Percentiles rank a stretch among this genome's conserved stretches.
These are phyloP conservation scores for Micromesistius poutassou DNA, from an alignment of 2,797 vertebrate genomes.

Conservation along the genomic window DNA sequence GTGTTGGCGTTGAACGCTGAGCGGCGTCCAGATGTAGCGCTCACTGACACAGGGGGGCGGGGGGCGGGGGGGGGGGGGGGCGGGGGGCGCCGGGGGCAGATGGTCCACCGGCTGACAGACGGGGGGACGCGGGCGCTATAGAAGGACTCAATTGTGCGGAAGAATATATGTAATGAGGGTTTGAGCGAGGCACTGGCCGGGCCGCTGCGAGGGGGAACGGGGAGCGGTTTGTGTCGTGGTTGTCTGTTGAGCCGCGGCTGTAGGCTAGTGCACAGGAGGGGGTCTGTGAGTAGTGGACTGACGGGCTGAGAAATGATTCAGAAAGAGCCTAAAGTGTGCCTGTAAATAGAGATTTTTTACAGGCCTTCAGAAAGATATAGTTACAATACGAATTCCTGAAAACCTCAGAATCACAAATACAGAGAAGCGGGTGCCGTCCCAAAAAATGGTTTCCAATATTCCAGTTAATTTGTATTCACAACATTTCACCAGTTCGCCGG, in stretches of 20 bases:
- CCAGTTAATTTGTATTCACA: constrained; percentile 13
- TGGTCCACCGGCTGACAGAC: too few species aligned
- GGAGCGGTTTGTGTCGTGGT: constrained; percentile 10
- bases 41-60: constrained; percentile 22
- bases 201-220: background rate
- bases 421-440: background rate
- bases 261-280: background rate
- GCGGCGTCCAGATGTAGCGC: background rate
- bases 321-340: background rate
- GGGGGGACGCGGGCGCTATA: background rate
- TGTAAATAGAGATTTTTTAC: background rate
- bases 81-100: constrained; percentile 21
- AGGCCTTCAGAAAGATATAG: background rate
- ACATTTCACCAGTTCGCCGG: background rate
- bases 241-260: constrained; percentile 24
- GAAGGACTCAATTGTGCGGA: constrained; percentile 5
- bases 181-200: background rate
- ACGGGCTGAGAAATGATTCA: background rate
- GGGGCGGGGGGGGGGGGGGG: constrained; percentile 20
- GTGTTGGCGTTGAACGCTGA: constrained; percentile 36
- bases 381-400: background rate
- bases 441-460: background rate
- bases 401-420: background rate
- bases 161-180: background rate
- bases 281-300: background rate